Evolutionary conservation across 2,888 invertebrate species (phyloP).

Genomic region (Zygothrica quintamaculata): DNA sequence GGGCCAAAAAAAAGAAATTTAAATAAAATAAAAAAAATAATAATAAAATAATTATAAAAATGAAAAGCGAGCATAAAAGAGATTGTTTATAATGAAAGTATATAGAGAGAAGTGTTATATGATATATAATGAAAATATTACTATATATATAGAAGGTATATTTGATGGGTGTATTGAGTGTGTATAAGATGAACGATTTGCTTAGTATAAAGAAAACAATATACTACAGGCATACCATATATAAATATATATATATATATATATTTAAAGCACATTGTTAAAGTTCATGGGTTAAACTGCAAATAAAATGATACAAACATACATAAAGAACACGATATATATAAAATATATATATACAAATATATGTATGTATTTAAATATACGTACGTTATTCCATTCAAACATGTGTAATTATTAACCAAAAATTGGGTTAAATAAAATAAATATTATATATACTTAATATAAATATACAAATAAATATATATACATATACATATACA

Average conservation of each 20-base stretch:
- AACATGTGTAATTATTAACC: slow-evolving; percentile 67
- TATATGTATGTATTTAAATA: slow-evolving; percentile 25
- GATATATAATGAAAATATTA: slow-evolving; percentile 47
- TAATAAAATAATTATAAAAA: slow-evolving; percentile 50
- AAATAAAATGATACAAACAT: slow-evolving; percentile 58
- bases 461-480: slow-evolving; percentile 12
- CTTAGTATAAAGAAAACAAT: slow-evolving; percentile 38
- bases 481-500: slow-evolving; percentile 16
- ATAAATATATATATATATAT: neutral
- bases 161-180: slow-evolving; percentile 43
- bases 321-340: too few species aligned
- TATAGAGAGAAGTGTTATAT: slow-evolving; percentile 36
- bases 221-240: slow-evolving; percentile 36
- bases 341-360: slow-evolving; percentile 44
- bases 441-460: slow-evolving; percentile 42
- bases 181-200: slow-evolving; percentile 37
- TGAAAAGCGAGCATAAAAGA: slow-evolving; percentile 44
- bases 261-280: slow-evolving; percentile 76
- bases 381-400: slow-evolving; percentile 13
- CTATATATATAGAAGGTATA: slow-evolving; percentile 40
- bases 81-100: slow-evolving; percentile 24
- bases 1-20: slow-evolving; percentile 83
- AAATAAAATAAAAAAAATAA: slow-evolving; percentile 48
- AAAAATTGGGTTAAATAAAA: too few species aligned
- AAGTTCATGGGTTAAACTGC: slow-evolving; percentile 81